A percentile compares a stretch with the other conserved stretches of the same genome.
Conservation (phyloP, 2,113 vertebrate species). For the Takifugu bimaculatus region DNA sequence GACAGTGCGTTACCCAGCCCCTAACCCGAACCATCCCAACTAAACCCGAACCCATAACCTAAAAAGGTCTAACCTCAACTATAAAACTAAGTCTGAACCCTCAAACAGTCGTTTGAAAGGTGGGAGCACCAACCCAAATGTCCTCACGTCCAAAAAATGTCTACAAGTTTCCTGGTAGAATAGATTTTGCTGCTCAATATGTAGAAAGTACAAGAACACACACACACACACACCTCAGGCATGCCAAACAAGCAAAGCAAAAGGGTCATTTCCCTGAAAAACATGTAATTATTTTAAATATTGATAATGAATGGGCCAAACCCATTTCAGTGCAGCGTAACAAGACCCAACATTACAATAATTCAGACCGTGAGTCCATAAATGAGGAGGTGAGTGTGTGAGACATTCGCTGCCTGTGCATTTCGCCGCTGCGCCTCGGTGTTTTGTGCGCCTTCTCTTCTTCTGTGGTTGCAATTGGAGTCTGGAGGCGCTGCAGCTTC, state of each 20-base stretch:
- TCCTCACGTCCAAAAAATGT: no score
- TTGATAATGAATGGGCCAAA: neutral
- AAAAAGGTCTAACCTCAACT: no score
- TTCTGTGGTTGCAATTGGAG: constrained; percentile 29
- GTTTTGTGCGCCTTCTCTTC: constrained; percentile 20
- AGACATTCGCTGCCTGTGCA: constrained; percentile 1
- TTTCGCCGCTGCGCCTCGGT: neutral
- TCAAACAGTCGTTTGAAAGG: no score
- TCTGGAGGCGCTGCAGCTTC: constrained; percentile 16
- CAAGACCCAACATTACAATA: no score
- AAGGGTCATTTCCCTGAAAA: neutral
- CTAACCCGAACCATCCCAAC: no score
- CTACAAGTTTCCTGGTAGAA: no score
- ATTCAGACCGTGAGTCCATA: no score
- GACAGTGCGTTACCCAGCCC: no score
- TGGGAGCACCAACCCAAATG: no score
- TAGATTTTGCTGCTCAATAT: neutral
- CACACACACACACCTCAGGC: constrained; percentile 3
- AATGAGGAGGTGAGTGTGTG: constrained; percentile 2
- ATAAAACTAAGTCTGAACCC: no score
- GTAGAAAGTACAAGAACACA: neutral
- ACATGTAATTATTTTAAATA: neutral
- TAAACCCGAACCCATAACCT: no score
- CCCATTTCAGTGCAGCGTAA: constrained; percentile 2
- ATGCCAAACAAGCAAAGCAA: neutral